Base-by-base conservation (phyloP, 2,113 vertebrate species). In the Callospermophilus lateralis region DNA sequence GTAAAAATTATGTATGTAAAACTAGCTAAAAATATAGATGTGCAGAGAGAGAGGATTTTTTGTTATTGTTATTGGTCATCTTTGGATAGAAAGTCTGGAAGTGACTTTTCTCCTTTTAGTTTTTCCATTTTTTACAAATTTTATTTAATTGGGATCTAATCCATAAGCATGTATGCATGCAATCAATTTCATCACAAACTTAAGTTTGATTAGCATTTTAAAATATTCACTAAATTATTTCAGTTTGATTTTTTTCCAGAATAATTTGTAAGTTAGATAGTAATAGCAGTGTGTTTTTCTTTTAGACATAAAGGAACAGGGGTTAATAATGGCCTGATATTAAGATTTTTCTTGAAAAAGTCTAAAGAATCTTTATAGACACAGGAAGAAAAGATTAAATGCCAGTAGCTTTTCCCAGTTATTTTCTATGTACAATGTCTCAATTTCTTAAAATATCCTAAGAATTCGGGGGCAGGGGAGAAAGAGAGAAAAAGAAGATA, bases 161-260 rank as follows among this genome's bases (percentile, higher is more conserved):
- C 77, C 5, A 51, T 77, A 9, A 85, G 15, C 37, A 55, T 89
- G 19, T 34, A 37, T 88, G 55, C 19, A 45, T 37, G n/a, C 1
- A 93, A 73, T 94, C 92, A 85, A 0, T 92, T 77, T 93, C 68
- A 93, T 94, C 45, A 89, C 28, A 11, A 93, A 65, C 45, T 97
- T 87, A 80, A 94, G 65, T 85, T 67, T 93, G 45, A 93, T 88
- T 85, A 77, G 9, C 45, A 80, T 90, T 95, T 90, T 11, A 20
- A 94, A 93, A 90, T 96, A 72, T 80, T 90, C 42, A 65, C 58
- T 74, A 55, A 80, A 48, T 89, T 63, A 77, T 88, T 84, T 90
- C 42, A 55, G 8, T 68, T 72, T 68, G 34, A 81, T 58, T 86
- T 83, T 84, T 72, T 96, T 92, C 67, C 51, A 93, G 37, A 80